Percentiles rank a stretch among this genome's conserved stretches.
Evolutionary conservation across 35 echinoderm and acorn worm species (phyloP).

Genomic region (Apostichopus parvimensis): DNA sequence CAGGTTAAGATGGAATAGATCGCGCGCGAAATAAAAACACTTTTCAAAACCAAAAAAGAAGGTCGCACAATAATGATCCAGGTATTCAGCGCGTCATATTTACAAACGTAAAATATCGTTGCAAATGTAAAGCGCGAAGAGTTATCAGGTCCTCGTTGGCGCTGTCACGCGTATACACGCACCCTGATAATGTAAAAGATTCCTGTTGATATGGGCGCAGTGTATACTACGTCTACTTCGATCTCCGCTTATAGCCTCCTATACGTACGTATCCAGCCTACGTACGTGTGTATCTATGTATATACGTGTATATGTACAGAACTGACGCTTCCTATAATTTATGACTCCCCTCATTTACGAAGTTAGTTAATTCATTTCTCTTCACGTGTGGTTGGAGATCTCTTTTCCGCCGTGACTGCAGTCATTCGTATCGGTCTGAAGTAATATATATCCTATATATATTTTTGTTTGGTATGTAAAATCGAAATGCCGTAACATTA

Average conservation of each 20-base stretch:
- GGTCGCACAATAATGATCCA: not conserved
- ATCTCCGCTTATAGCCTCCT: not conserved
- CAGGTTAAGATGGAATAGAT: not conserved
- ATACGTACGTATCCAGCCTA: too few species aligned
- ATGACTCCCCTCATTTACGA: constrained; percentile 28
- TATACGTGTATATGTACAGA: not conserved
- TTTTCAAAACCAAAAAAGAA: not conserved
- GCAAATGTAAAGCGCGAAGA: not conserved
- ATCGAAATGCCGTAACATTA: constrained; percentile 3
- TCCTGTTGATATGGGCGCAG: not conserved
- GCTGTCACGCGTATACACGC: not conserved
- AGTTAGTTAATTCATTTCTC: constrained; percentile 23
- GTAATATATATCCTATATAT: not conserved
- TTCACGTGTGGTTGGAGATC: constrained; percentile 17
- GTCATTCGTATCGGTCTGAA: not conserved
- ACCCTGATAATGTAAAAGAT: not conserved
- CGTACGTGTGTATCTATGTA: not conserved
- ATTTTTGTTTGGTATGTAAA: not conserved
- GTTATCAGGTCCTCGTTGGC: not conserved
- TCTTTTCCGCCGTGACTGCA: constrained; percentile 7
- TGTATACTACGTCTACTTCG: not conserved
- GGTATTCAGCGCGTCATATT: not conserved
- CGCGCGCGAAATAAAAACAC: not conserved
- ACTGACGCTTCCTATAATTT: constrained; percentile 14
- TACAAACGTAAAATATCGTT: not conserved